Percentiles rank a stretch among this genome's conserved stretches.
phyloP scores from a whole-genome alignment of 2,888 invertebrate genomes.

The Lasioglossum marginatum region DNA sequence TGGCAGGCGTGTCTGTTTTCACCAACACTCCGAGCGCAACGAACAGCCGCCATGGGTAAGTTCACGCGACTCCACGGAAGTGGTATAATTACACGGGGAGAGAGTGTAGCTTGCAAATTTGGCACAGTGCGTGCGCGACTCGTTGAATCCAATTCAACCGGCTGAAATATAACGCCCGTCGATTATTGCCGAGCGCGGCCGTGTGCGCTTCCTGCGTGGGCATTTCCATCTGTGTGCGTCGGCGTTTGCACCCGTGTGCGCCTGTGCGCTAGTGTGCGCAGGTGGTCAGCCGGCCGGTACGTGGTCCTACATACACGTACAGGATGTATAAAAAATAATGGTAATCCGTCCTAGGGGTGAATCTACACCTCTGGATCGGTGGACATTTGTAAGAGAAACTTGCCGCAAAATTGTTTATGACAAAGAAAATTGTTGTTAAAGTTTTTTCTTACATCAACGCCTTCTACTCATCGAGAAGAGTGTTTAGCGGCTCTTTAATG shows the following conservation, averaged over 20 bases:
- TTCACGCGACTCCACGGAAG: slow-evolving; percentile 64
- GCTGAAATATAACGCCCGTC: slow-evolving; percentile 71
- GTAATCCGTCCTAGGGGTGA: too few species aligned
- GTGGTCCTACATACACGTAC: too few species aligned
- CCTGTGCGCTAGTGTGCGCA: not conserved
- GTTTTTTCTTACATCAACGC: too few species aligned
- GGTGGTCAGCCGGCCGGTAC: not conserved
- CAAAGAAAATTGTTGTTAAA: too few species aligned
- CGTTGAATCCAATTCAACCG: slow-evolving; percentile 72
- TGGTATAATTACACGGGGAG: slow-evolving; percentile 63
- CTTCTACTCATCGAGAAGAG: too few species aligned
- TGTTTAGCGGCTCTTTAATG: too few species aligned
- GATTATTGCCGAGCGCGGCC: slow-evolving; percentile 60
- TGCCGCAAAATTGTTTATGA: too few species aligned
- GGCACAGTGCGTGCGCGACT: slow-evolving; percentile 63
- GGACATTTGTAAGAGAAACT: too few species aligned
- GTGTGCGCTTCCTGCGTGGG: not conserved
- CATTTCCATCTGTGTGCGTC: not conserved
- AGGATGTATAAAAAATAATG: too few species aligned
- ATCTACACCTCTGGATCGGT: too few species aligned
- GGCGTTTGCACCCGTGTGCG: not conserved
- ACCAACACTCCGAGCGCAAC: slow-evolving; percentile 8
- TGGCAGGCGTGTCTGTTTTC: not conserved
- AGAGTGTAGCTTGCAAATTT: slow-evolving; percentile 68
- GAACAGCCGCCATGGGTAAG: slow-evolving; percentile 40